Conservation (phyloP, 1,140 invertebrate species). For the Helicoverpa zea region DNA sequence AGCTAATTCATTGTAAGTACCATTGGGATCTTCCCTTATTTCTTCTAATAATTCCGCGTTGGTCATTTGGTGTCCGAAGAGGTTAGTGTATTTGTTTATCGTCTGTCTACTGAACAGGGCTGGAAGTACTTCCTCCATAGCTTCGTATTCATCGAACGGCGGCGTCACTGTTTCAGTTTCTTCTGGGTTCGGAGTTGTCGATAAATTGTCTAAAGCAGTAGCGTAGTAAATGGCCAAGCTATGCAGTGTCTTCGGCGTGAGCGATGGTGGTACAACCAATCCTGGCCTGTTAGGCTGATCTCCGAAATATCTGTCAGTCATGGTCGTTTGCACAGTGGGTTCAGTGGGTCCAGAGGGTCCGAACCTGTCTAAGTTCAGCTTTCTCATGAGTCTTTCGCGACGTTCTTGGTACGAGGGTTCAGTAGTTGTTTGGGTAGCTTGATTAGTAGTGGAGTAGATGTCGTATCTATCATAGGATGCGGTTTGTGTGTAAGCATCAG, state of each 20-base stretch:
- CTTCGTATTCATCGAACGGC: conserved; percentile 71
- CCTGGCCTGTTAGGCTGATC: conserved; percentile 85
- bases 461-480: conserved; percentile 65
- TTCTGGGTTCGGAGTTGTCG: conserved; percentile 82
- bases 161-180: conserved; percentile 71
- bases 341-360: conserved; percentile 67
- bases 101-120: conserved; percentile 88
- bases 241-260: conserved; percentile 91
- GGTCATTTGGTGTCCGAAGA: conserved; percentile 85
- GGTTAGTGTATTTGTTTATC: conserved; percentile 87
- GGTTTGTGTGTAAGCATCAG: conserved; percentile 58
- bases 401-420: conserved; percentile 79
- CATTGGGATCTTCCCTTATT: conserved; percentile 77
- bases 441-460: conserved; percentile 61
- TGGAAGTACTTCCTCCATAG: conserved; percentile 76
- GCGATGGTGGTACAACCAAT: conserved; percentile 89
- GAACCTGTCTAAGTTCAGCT: conserved; percentile 72
- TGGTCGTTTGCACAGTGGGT: conserved; percentile 59
- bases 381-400: conserved; percentile 75
- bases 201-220: conserved; percentile 89
- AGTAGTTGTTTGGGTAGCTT: conserved; percentile 60
- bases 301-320: conserved; percentile 77
- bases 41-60: conserved; percentile 74
- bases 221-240: conserved; percentile 93
- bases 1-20: conserved; percentile 83